Base-by-base conservation (phyloP, 2,888 invertebrate species). In the Tenthredo livida region DNA sequence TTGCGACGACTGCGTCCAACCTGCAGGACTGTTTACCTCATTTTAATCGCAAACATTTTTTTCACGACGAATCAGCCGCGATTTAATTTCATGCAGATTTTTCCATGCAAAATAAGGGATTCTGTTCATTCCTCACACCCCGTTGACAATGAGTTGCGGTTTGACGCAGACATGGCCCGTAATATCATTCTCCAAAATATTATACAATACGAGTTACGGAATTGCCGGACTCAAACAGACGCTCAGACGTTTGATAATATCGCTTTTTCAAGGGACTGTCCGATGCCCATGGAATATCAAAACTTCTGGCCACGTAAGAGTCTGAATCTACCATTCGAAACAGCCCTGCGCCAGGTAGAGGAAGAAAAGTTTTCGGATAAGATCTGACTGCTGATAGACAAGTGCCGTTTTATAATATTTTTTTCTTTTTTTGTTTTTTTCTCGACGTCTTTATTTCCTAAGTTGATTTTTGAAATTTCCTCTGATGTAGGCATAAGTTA, bases 331-430 rank as follows among this genome's bases (percentile, higher is more conserved):
- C 61, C 9, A 73, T 73, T 73, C 72, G 37, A 73, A 73, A 73
- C 43, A 43, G 72, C 40, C 72, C 72, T 17, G 5, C n/a, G 21
- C n/a, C 72, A 73, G 72, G 72, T 73, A 73, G 43, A 73, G 21
- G 72, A 12, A 43, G n/a, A 43, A 43, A 67, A 67, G 33, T 33
- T 67, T 67, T 29, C 15, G 10, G 29, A 33, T 43, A 43, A 43
- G 37, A 73, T 73, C 43, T 72, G 43, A 3, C 43, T n/a, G 15
- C 21, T 73, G 72, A 73, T 73, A 73, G 17, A 33, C 33, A 33
- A 29, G 12, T 12, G 15, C 33, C 33, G 33, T 67, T 29, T 12
- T 10, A 61, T 61, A 29, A 70, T 37, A 29, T 37, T 37, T 72
- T n/a, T 72, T 43, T 37, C n/a, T 10, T 5, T 50, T 29, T 29